Conservation (phyloP, 2,113 vertebrate species). For the Gavialis gangeticus region DNA sequence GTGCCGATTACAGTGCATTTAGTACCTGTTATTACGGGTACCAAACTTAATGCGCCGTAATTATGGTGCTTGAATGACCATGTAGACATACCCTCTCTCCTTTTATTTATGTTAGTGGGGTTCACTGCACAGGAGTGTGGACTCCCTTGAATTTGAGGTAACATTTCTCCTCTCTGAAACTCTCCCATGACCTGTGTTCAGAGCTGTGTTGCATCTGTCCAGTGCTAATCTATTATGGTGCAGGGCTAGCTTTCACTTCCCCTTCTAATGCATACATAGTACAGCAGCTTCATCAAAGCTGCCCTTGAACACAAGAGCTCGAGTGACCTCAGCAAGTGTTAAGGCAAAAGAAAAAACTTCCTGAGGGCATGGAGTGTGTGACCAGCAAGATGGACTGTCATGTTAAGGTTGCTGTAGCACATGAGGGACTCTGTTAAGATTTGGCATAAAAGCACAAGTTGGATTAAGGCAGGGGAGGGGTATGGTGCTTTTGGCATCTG, state of each 20-base stretch:
- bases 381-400: too few species aligned
- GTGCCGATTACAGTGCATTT: too few species aligned
- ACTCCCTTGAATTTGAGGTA: not conserved
- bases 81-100: too few species aligned
- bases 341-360: not conserved
- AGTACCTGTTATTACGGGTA: too few species aligned
- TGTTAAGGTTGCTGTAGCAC: not conserved
- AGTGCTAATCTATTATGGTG: not conserved
- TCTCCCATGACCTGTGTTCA: not conserved
- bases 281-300: not conserved
- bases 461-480: not conserved
- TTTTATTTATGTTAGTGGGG: not conserved
- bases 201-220: not conserved
- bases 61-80: too few species aligned
- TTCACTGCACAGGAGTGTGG: not conserved
- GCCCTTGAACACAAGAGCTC: not conserved
- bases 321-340: not conserved
- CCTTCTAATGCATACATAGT: not conserved
- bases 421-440: not conserved
- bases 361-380: not conserved
- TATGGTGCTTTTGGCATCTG: not conserved
- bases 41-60: too few species aligned
- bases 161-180: too few species aligned
- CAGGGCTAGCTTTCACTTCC: not conserved
- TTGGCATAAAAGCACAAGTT: not conserved